Evolutionary conservation across 2,113 vertebrate genomes (phyloP).

Genomic region (Stictonetta naevosa): DNA sequence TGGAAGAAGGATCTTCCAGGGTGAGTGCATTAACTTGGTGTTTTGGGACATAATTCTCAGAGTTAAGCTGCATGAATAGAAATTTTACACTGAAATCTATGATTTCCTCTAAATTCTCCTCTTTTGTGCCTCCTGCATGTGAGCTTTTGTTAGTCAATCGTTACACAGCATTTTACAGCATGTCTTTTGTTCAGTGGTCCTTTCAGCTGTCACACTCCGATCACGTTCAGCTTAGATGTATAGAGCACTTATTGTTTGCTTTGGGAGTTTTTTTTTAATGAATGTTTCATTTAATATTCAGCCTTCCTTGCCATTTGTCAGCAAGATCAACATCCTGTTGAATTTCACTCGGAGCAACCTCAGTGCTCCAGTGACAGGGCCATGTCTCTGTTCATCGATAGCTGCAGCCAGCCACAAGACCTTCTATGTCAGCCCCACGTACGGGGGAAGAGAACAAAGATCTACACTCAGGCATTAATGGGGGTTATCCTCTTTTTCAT

Average conservation of each 20-base stretch:
- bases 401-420: neutral
- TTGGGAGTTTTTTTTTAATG: neutral
- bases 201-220: constrained; percentile 53
- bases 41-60: neutral
- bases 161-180: neutral
- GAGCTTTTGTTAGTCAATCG: constrained; percentile 18
- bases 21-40: neutral
- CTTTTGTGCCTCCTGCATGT: neutral
- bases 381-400: fast-evolving
- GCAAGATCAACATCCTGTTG: constrained; percentile 32
- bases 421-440: fast-evolving
- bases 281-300: constrained; percentile 11
- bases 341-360: neutral
- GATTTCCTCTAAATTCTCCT: neutral
- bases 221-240: constrained; percentile 8
- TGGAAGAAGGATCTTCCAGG: neutral
- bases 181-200: constrained; percentile 23
- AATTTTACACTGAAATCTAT: neutral
- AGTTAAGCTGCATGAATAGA: neutral
- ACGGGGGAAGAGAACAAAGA: neutral
- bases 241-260: constrained; percentile 31
- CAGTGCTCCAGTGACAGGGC: neutral
- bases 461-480: neutral
- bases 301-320: neutral
- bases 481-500: neutral